Base-by-base conservation (phyloP, 2,888 invertebrate species). In the Drosophila niveifrons region DNA sequence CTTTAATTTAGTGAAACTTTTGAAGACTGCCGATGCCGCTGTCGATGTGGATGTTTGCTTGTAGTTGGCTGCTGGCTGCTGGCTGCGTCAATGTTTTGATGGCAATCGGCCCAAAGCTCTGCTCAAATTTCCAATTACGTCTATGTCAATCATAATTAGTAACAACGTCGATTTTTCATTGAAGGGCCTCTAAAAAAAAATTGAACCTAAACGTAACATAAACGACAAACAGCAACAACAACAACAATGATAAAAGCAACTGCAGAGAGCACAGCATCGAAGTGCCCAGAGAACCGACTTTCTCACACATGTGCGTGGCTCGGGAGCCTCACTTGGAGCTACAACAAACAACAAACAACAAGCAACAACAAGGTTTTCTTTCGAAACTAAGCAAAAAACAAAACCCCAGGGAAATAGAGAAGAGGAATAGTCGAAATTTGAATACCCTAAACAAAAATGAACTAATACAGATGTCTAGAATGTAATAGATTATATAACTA, bases 121-220 rank as follows among this genome's bases (percentile, higher is more conserved):
- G 75, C 80, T 85, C 77, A 82, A 81, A 88, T 88, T 89, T 91
- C 86, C 84, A 90, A 90, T 91, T 90, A 90, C 80, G 79, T 85
- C 78, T 78, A 81, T 90, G 90, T 90, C 90, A 91, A 90, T 91
- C 90, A 90, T 88, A 90, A 91, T 90, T 90, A 91, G 86, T 89
- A 90, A 89, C 89, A 91, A 90, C 86, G 84, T 83, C 86, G 88
- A 89, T 90, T 90, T 90, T 83, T 90, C 85, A 89, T 87, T 90
- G 83, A 80, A 83, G 85, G 78, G 73, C 84, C 72, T 69, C 52
- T 23, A 47, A 83, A 80, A 81, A 81, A 23, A 23, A 4, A 72
- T 53, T 66, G 34, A 62, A 80, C 72, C 78, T 82, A 80, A 80
- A 79, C 75, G 72, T 71, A 79, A 80, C 78, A 63, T 78, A 79